Base-by-base conservation (phyloP, 2,888 invertebrate genomes). In the Sycophila texana region DNA sequence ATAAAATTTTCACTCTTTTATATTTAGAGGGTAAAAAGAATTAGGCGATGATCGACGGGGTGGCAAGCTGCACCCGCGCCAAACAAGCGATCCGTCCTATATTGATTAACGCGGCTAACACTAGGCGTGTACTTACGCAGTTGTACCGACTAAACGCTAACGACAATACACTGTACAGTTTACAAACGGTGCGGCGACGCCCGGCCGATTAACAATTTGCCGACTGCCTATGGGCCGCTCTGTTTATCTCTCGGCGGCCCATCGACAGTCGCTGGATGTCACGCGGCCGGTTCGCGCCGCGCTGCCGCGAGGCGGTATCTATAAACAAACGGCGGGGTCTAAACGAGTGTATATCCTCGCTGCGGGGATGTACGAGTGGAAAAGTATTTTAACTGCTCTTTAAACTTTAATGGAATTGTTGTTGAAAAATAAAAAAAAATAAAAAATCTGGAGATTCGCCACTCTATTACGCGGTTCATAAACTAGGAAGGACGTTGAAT, bases 331-430 rank as follows among this genome's bases (percentile, higher is more conserved):
- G 51, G 47, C 22, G 47, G 47, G 18, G 63, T 39, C 47, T 1
- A 39, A 65, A 22, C n/a, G 39, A 74, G 20, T 14, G 53, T 20
- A 39, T 58, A 3, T 26, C 26, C 26, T 26, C 74, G 55, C 58
- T 58, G 57, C 39, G 20, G 22, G 39, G 16, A 26, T 30, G 55
- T 58, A 65, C 49, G 30, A 63, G 57, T n/a, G 16, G 39, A 65
- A 18, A 65, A 30, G 51, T 71, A 71, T 77, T 61, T 30, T 75
- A 75, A 30, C 4, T 13, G 26, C 39, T 7, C 39, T 75, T 75
- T 68, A 68, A 55, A 22, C 39, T 39, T 53, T 75, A 75, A 61
- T 75, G 75, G 74, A 74, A 74, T 66, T 49, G 30, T 55, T 16
- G 14, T 51, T 60, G 30, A 67, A 12, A 16, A 39, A 39, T 1